Evolutionary conservation across 2,797 vertebrate genomes (phyloP), one percentile per base, ranked within the genome.

Genomic region (Acridotheres tristis): DNA sequence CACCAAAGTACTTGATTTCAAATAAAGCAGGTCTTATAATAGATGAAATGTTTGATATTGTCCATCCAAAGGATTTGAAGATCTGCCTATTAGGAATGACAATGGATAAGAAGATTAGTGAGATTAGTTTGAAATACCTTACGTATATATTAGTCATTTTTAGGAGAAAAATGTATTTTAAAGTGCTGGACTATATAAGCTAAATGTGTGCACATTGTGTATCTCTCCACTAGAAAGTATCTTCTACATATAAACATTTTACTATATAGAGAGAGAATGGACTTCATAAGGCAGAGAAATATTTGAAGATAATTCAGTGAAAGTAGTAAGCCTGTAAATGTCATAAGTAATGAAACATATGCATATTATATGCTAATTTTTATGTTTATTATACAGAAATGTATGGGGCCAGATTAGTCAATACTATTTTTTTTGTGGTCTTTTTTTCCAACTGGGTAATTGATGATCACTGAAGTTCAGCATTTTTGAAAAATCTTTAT

Each of bases 91-190:
- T 92, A 83, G 26, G 50, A 85, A 65, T 72, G 42, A 83, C 29
- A 91, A 50, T n/a, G 42, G 45, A 30, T 89, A 80, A 94, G 67
- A 87, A 67, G 72, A 95, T 91, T 65, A 91, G 32, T 12, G n/a
- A 67, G 25, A 58, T 88, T 91, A 83, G 22, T 66, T 48, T 91
- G 61, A 92, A 94, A 91, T 54, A n/a, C 3, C 19, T 89, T 5
- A 0, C 63, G 42, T 63, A 42, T 42, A 5, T 40, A 76, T 80
- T 77, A 91, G n/a, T 67, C 50, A 80, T 26, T 78, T 78, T 78
- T 38, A 47, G 17, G 42, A 88, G 45, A 80, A 85, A 90, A 88
- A 71, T 23, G 3, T 26, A 29, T 74, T 88, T 92, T 83, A 32
- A 83, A 54, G 21, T 57, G 67, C 15, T 58, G 34, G 26, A n/a